Evolutionary conservation across 2,797 vertebrate genomes (phyloP), one percentile per base, ranked within the genome.

Genomic region (Oreochromis mossambicus): DNA sequence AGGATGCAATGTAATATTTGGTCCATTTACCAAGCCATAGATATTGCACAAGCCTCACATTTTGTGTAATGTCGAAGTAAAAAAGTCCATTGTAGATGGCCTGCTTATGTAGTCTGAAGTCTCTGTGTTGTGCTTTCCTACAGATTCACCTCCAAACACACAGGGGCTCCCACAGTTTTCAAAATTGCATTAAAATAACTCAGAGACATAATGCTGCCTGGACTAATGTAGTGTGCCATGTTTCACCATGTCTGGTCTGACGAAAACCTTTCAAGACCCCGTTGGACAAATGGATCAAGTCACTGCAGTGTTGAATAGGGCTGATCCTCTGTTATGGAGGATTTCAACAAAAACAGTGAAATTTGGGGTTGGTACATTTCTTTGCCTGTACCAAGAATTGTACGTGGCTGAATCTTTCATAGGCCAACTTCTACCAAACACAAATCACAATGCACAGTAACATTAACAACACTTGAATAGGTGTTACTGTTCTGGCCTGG

Each of bases 141-240:
- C 56, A 73, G 14, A 32, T 38, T 73, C 19, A 77, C n/a, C 77
- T 83, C 26, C 17, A 29, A 36, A 61, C 36, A 79, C 43, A 78
- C 48, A 13, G 26, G 1, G 26, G 5, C 76, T 73, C 51, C 56
- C 19, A 3, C 4, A 78, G 79, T 75, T 91, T 84, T 81, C 24
- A 83, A 46, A 54, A 83, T 84, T 70, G 82, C 81, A 91, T 88
- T 81, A 83, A 82, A 86, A 86, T 52, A 85, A 80, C 78, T 88
- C 55, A 75, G 82, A 91, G 81, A 87, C 76, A 77, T 38, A 10
- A 68, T 15, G 51, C 80, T 86, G 78, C 34, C 81, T 43, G 26
- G 68, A 82, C 78, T 87, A 66, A 90, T 85, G 82, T 46, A n/a
- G 36, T 81, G 78, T 17, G 29, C 48, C 43, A 34, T 70, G 75